Evolutionary conservation across 2,797 vertebrate genomes (phyloP), one percentile per base, ranked within the genome.

Genomic region (Pipistrellus kuhlii): DNA sequence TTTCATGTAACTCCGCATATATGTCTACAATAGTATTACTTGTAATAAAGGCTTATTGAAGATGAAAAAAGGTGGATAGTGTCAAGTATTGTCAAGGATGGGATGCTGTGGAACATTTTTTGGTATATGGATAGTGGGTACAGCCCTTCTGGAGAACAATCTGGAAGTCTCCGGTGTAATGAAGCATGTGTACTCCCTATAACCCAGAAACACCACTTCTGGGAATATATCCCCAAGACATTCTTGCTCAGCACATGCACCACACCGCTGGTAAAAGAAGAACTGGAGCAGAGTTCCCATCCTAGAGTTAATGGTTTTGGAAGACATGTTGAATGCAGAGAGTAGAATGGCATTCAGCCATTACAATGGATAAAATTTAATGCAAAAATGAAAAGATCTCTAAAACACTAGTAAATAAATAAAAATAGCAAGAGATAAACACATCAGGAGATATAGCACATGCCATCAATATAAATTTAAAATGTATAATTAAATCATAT

Each of bases 1-100:
- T 94, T 98, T 98, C 98, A 98, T 97, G 76, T 98, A 98, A 97
- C 97, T 97, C 97, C 96, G 96, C 98, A 77, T 98, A 95, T 96
- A 97, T 96, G 97, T 97, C 97, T 98, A 95, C 96, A 97, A 97
- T 84, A 97, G 97, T 12, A 94, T 98, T 97, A 97, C 98, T 98
- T 98, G 97, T 98, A 98, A 98, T 98, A 98, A 98, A 98, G 80
- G 88, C 77, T 95, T 96, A 98, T 96, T 95, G 87, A 92, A 30
- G 90, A 73, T 51, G 18, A 30, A 41, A 12, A 55, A 27, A 66
- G 59, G 53, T 51, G 53, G 51, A 17, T 57, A 90, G 85, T 23
- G 17, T 35, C 85, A 88, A 89, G 15, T 69, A 51, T 12, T 53
- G 38, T 57, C 88, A 90, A 95, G 48, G 55, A 68, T 44, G 7